These are phyloP conservation scores for Cygnus olor DNA, from an alignment of 2,797 vertebrate genomes.

Conservation along the genomic window DNA sequence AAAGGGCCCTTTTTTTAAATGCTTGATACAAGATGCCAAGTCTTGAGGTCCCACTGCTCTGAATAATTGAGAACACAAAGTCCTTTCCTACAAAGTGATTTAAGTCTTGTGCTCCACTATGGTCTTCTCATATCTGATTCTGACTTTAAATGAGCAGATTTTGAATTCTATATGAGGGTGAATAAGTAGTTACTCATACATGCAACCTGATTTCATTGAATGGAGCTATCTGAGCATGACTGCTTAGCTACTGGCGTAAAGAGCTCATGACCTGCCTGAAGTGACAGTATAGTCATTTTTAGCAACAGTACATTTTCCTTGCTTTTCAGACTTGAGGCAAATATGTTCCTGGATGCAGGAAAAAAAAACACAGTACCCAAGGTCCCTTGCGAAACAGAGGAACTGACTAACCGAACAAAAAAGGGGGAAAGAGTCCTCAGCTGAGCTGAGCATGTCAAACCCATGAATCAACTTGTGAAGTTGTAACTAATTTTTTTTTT, in stretches of 20 bases:
- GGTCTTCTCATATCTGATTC: slow-evolving; percentile 29
- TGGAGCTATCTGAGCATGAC: slow-evolving; percentile 34
- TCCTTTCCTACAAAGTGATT: slow-evolving; percentile 44
- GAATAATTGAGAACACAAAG: slow-evolving; percentile 50
- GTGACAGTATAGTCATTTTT: background rate
- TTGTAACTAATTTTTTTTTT: background rate
- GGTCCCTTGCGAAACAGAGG: background rate
- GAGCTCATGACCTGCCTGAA: slow-evolving; percentile 48
- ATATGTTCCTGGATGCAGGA: background rate
- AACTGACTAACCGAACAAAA: slow-evolving; percentile 37
- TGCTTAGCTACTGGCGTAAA: background rate
- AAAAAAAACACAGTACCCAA: background rate
- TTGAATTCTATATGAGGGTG: background rate
- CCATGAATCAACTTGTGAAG: slow-evolving; percentile 19
- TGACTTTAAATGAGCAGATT: slow-evolving; percentile 27
- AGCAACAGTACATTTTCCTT: slow-evolving; percentile 38
- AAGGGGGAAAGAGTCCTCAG: background rate
- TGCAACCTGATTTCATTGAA: slow-evolving; percentile 46
- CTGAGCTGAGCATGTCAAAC: background rate
- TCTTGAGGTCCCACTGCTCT: slow-evolving; percentile 26
- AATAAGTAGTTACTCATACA: slow-evolving; percentile 50
- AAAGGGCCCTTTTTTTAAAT: background rate
- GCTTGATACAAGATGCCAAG: background rate
- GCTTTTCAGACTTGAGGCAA: background rate
- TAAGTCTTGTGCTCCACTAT: background rate